phyloP scores from a whole-genome alignment of 2,888 invertebrate genomes.

The Agrilus biguttatus region DNA sequence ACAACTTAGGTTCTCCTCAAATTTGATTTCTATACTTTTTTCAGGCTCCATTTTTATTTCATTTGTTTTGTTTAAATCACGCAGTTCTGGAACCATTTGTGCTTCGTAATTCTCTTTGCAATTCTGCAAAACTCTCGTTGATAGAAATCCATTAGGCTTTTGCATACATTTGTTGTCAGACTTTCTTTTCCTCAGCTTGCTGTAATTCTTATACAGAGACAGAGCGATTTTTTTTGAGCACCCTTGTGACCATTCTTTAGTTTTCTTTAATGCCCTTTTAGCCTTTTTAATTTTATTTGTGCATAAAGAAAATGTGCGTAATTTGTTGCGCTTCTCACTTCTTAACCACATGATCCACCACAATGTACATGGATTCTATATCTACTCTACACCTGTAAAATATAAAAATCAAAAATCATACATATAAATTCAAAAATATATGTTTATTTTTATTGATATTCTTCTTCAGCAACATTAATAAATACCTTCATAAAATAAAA shows the following conservation, averaged over 20 bases:
- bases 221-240: slow-evolving; percentile 13
- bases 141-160: slow-evolving; percentile 1
- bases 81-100: slow-evolving; percentile 27
- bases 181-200: slow-evolving; percentile 4
- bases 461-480: too few species aligned
- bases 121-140: slow-evolving; percentile 15
- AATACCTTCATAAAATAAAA: too few species aligned
- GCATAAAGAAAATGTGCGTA: slow-evolving; percentile 25
- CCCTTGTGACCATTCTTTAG: slow-evolving; percentile 18
- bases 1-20: background rate
- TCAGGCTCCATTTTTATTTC: slow-evolving; percentile 2
- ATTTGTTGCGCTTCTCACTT: slow-evolving; percentile 48
- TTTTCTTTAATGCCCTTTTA: slow-evolving; percentile 15
- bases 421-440: slow-evolving; percentile 2
- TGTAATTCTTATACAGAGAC: slow-evolving; percentile 14
- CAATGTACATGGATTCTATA: slow-evolving; percentile 15
- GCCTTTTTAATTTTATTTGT: slow-evolving; percentile 18
- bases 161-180: slow-evolving; percentile 3
- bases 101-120: slow-evolving; percentile 27
- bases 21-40: background rate
- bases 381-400: slow-evolving; percentile 2
- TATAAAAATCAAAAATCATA: slow-evolving; percentile 1
- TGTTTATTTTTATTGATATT: too few species aligned
- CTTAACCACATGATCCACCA: slow-evolving; percentile 44
- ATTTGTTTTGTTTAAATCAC: slow-evolving; percentile 10